A percentile compares a stretch with the other conserved stretches of the same genome.
These are phyloP conservation scores for Enteromius treurensis DNA, from an alignment of 2,797 vertebrate species.

Conservation along the genomic window DNA sequence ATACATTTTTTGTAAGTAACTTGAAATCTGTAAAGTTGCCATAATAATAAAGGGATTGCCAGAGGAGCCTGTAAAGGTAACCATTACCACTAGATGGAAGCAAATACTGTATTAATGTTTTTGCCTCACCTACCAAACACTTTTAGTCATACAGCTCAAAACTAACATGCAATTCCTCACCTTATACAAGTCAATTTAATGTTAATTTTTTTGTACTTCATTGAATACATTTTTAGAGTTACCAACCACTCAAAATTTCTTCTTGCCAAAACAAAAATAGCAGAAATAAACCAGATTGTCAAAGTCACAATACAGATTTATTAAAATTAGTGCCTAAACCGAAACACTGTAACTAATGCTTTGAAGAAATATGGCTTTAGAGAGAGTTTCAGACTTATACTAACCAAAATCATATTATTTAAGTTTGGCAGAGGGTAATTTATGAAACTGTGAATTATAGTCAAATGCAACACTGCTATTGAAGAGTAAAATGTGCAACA, in stretches of 20 bases:
- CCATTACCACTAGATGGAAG: conserved; percentile 23
- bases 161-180: neutral
- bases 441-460: neutral
- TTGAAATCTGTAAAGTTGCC: too few relatives aligned
- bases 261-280: neutral
- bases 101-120: neutral
- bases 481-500: neutral
- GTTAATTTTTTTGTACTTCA: neutral
- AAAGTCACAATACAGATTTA: neutral
- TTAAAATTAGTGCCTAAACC: too few relatives aligned
- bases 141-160: neutral
- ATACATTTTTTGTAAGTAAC: neutral
- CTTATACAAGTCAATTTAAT: neutral
- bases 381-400: neutral
- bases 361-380: neutral
- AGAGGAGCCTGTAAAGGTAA: neutral
- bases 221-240: neutral
- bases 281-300: neutral
- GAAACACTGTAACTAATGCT: neutral
- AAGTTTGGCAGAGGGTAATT: neutral
- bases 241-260: neutral
- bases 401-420: neutral
- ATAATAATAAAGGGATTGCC: neutral
- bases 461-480: neutral
- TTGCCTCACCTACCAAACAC: neutral